These are phyloP conservation scores for Strigamia crassipes DNA, from an alignment of 2,888 invertebrate species.

Conservation along the genomic window DNA sequence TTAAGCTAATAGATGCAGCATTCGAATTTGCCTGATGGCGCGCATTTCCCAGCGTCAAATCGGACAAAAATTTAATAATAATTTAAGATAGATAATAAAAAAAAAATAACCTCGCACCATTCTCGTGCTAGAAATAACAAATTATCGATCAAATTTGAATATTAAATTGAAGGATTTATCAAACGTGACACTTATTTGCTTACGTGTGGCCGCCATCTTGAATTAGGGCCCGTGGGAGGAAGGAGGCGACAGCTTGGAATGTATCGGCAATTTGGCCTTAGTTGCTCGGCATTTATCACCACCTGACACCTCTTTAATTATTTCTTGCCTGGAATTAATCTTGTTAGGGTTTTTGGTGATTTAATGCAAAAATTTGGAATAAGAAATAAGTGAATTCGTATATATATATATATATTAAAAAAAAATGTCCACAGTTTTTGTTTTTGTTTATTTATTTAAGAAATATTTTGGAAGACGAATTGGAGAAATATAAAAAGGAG, in stretches of 20 bases:
- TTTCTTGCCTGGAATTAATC: neutral
- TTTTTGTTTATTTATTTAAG: neutral
- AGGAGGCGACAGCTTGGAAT: neutral
- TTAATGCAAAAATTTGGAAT: neutral
- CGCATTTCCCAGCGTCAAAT: too few species aligned
- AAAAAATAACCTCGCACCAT: too few species aligned
- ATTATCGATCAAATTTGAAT: neutral
- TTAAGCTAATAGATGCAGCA: too few species aligned
- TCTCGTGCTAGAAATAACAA: neutral
- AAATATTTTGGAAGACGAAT: conserved; percentile 14
- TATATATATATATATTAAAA: too few species aligned
- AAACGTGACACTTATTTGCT: neutral
- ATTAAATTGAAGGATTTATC: neutral
- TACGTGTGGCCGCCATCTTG: too few species aligned
- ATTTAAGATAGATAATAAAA: too few species aligned
- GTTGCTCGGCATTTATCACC: neutral
- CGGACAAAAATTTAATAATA: too few species aligned
- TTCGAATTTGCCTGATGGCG: too few species aligned
- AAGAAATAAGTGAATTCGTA: neutral
- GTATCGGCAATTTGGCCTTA: neutral
- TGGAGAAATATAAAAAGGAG: neutral
- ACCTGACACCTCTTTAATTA: neutral
- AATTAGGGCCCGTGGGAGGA: neutral
- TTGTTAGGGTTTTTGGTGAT: neutral
- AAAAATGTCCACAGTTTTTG: too few species aligned